Percentiles rank a stretch among this genome's conserved stretches.
Evolutionary conservation across 2,797 vertebrate genomes (phyloP).

Genomic region (Siniperca obscura): DNA sequence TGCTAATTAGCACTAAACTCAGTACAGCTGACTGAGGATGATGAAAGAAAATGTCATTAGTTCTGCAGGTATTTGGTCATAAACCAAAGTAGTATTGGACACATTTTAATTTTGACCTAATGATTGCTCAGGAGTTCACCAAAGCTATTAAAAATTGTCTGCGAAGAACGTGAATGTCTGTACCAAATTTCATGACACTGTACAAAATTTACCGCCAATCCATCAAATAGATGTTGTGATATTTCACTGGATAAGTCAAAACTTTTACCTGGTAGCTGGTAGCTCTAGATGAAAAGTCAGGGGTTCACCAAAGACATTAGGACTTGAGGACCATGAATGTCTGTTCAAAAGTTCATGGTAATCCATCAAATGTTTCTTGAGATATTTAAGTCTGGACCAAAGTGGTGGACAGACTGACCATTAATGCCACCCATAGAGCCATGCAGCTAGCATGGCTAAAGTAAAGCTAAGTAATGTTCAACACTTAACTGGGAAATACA

Average conservation of each 20-base stretch:
- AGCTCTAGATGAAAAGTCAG: neutral
- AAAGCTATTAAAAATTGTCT: too few relatives aligned
- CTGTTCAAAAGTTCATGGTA: too few relatives aligned
- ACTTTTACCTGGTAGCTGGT: neutral
- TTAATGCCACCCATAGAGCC: too few relatives aligned
- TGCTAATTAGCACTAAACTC: neutral
- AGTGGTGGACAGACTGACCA: too few relatives aligned
- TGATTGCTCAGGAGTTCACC: neutral
- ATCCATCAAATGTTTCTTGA: too few relatives aligned
- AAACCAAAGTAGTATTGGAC: neutral
- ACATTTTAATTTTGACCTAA: neutral
- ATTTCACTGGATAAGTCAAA: neutral
- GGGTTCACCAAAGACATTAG: neutral
- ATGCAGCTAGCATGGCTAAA: too few relatives aligned
- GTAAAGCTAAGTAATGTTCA: too few relatives aligned
- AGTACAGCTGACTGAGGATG: neutral
- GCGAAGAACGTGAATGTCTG: neutral
- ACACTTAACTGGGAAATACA: too few relatives aligned
- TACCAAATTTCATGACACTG: neutral
- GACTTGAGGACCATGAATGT: neutral
- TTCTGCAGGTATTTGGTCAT: neutral
- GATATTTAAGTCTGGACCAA: too few relatives aligned
- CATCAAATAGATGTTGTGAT: neutral
- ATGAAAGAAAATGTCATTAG: neutral
- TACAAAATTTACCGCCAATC: neutral